A percentile compares a stretch with the other conserved stretches of the same genome.
These are phyloP conservation scores for Ophonus ardosiacus DNA, from an alignment of 2,888 invertebrate species.

Conservation along the genomic window DNA sequence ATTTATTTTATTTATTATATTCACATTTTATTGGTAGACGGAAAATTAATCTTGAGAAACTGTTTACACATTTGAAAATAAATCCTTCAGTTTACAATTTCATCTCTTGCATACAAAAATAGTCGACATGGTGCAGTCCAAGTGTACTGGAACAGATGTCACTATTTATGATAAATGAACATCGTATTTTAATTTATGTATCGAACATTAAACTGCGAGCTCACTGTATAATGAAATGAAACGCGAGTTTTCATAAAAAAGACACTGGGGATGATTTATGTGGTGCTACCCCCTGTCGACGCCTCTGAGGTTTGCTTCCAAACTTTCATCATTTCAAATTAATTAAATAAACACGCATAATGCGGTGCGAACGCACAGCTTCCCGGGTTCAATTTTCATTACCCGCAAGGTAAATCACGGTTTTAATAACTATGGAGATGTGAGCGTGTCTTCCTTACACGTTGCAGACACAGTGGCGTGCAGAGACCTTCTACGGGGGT, in stretches of 20 bases:
- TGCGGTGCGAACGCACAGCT: slow-evolving; percentile 39
- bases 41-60: too few relatives aligned
- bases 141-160: slow-evolving; percentile 46
- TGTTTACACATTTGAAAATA: slow-evolving; percentile 44
- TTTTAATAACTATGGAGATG: slow-evolving; percentile 58
- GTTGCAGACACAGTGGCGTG: too few relatives aligned
- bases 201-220: slow-evolving; percentile 63
- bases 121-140: slow-evolving; percentile 2
- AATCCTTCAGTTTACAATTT: slow-evolving; percentile 52
- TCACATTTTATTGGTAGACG: too few relatives aligned
- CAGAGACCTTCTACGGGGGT: too few relatives aligned
- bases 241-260: slow-evolving; percentile 61
- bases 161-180: slow-evolving; percentile 59
- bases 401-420: slow-evolving; percentile 59
- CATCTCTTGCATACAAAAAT: slow-evolving; percentile 61
- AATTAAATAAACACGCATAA: slow-evolving; percentile 64
- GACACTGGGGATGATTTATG: slow-evolving; percentile 61
- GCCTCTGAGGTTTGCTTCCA: slow-evolving; percentile 23
- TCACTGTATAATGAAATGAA: slow-evolving; percentile 63
- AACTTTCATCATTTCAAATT: slow-evolving; percentile 61
- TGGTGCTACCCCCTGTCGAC: slow-evolving; percentile 29
- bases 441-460: background rate
- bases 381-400: slow-evolving; percentile 61
- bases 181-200: slow-evolving; percentile 63
- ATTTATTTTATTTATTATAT: too few relatives aligned